Percentiles rank a stretch among this genome's conserved stretches.
phyloP scores from a whole-genome alignment of 2,888 invertebrate species.

The Tuberolachnus salignus region DNA sequence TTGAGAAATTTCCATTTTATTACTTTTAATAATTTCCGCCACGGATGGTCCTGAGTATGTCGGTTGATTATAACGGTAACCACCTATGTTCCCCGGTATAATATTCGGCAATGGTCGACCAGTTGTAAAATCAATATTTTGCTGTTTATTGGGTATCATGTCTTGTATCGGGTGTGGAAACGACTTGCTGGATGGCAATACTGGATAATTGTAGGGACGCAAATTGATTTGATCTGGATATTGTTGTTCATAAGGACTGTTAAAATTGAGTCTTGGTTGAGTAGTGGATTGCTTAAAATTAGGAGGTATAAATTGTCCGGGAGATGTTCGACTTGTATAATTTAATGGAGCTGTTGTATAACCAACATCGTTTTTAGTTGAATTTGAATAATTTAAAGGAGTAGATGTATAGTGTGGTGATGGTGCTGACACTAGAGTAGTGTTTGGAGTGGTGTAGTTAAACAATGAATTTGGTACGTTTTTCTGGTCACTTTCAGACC shows the following conservation, averaged over 20 bases:
- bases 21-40: conserved; percentile 49
- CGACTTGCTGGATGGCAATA: conserved; percentile 27
- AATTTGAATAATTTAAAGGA: conserved; percentile 55
- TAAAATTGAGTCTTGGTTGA: conserved; percentile 50
- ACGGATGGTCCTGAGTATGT: conserved; percentile 27
- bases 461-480: conserved; percentile 45
- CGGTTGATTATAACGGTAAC: conserved; percentile 58
- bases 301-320: conserved; percentile 45
- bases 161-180: conserved; percentile 48
- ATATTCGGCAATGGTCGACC: conserved; percentile 58
- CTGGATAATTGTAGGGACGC: conserved; percentile 42
- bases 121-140: conserved; percentile 56
- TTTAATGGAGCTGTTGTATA: conserved; percentile 46
- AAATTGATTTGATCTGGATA: conserved; percentile 52
- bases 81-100: conserved; percentile 58
- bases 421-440: conserved; percentile 49
- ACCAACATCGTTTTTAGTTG: conserved; percentile 35
- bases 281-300: conserved; percentile 42
- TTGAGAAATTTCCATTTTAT: conserved; percentile 48
- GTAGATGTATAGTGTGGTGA: conserved; percentile 51
- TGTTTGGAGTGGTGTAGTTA: conserved; percentile 17
- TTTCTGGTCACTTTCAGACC: conserved; percentile 42
- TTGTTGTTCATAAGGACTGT: conserved; percentile 53
- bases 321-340: conserved; percentile 28
- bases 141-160: conserved; percentile 33